A percentile compares a stretch with the other conserved stretches of the same genome.
Conservation (phyloP, 2,888 invertebrate species). For the Parapristionchus giblindavisi region DNA sequence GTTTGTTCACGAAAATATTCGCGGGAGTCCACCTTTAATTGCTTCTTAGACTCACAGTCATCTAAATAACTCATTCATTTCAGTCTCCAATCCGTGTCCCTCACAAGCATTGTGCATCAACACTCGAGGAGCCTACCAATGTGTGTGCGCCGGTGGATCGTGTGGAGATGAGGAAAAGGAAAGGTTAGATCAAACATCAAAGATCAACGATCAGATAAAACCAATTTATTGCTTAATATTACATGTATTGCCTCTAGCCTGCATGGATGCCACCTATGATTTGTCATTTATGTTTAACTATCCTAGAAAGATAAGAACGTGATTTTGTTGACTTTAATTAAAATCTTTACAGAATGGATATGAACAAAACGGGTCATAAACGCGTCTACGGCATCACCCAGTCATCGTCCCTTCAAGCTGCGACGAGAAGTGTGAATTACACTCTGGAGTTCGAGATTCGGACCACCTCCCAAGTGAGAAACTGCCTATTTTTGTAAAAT, state of each 20-base stretch:
- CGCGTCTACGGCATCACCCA: conserved; percentile 12
- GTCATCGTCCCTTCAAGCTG: conserved; percentile 20
- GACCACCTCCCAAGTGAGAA: conserved; percentile 9
- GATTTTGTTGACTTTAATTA: too few species aligned
- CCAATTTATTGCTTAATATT: too few species aligned
- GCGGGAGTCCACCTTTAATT: too few species aligned
- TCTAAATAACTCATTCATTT: too few species aligned
- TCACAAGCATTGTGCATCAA: conserved; percentile 26
- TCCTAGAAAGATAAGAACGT: too few species aligned
- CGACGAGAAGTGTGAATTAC: conserved; percentile 2
- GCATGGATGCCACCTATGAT: too few species aligned
- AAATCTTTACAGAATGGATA: conserved; percentile 6
- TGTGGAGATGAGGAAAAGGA: conserved; percentile 9
- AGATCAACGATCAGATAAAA: too few species aligned
- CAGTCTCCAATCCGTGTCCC: conserved; percentile 23
- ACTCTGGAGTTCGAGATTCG: conserved; percentile 16
- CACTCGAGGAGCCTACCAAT: conserved; percentile 29
- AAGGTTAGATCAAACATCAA: conserved; percentile 14
- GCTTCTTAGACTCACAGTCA: too few species aligned
- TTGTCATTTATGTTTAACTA: too few species aligned
- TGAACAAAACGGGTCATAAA: background rate
- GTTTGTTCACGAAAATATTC: too few species aligned
- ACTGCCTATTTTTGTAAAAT: too few species aligned
- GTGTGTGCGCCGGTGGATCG: conserved; percentile 31
- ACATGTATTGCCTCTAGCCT: too few species aligned